Evolutionary conservation across 2,888 invertebrate species (phyloP), one percentile per base, ranked within the genome.

Genomic region (Coenonympha arcania): DNA sequence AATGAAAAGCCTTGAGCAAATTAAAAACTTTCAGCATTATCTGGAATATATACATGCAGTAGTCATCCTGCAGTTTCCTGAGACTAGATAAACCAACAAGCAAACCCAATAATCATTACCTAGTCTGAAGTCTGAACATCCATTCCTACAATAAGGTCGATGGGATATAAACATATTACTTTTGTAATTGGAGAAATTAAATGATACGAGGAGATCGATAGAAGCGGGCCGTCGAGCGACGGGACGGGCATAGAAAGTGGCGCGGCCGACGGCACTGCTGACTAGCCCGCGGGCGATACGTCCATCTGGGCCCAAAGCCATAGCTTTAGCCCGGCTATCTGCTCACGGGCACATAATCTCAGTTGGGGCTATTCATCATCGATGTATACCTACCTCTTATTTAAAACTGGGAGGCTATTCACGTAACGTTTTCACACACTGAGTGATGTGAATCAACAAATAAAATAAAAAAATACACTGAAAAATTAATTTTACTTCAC

Each of bases 171-270:
- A 42, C 19, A 28, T 44, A 44, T 44, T 44, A 18, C 33, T 34
- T 44, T 44, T 44, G 34, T 44, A 44, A 44, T 44, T 22, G 24
- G 33, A 44, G 44, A 44, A 44, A 44, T 66, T 59, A 62, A 64
- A 59, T 61, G 48, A 60, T 61, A 58, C 61, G 59, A 56, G 57
- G 54, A 54, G 55, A 60, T 60, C 60, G 58, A 62, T 61, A 56
- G 63, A 60, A 59, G 58, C 57, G 56, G 50, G 58, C 52, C 50
- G 48, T 13, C 31, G 58, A 37, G 59, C 62, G 57, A 58, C 57
- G 52, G 51, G 53, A n/a, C n/a, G 50, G 51, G 57, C 57, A 59
- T 66, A 68, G 73, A 72, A 71, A 71, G 72, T 65, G 51, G 60
- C 55, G 50, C 59, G 54, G 55, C 48, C 40, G 45, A 54, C 50